A percentile compares a stretch with the other conserved stretches of the same genome.
Conservation (phyloP, 2,888 invertebrate species). For the Matsumyia berberina region DNA sequence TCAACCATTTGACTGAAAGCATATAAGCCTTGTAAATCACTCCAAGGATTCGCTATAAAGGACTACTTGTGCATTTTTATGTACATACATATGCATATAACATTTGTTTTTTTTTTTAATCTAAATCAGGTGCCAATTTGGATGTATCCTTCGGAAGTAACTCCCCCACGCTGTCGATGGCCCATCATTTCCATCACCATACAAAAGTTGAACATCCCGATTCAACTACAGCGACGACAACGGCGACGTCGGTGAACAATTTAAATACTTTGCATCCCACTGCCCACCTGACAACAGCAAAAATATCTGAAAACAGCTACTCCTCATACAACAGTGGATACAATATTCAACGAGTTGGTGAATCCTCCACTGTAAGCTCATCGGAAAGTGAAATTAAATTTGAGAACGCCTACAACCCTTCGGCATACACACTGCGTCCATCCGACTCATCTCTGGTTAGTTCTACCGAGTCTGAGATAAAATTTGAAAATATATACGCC, state of each 20-base stretch:
- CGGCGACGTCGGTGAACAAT: constrained; percentile 59
- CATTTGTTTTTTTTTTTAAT: constrained; percentile 11
- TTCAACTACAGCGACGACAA: constrained; percentile 82
- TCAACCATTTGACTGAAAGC: too few species aligned
- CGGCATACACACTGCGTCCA: constrained; percentile 82
- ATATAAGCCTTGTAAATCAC: too few species aligned
- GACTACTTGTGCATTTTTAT: too few species aligned
- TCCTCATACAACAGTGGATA: constrained; percentile 78
- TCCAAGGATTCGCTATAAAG: neutral
- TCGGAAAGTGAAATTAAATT: constrained; percentile 81
- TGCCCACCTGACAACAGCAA: constrained; percentile 61
- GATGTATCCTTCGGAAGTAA: constrained; percentile 81
- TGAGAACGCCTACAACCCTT: constrained; percentile 82
- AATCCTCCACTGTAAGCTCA: constrained; percentile 79
- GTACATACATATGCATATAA: neutral
- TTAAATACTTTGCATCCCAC: constrained; percentile 66
- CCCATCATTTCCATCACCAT: constrained; percentile 80
- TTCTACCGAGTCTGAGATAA: constrained; percentile 83
- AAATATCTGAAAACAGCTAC: constrained; percentile 66
- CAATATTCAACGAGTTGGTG: constrained; percentile 77
- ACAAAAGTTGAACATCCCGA: constrained; percentile 83
- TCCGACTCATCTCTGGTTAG: constrained; percentile 82
- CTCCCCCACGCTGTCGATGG: constrained; percentile 77
- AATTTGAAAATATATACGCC: constrained; percentile 82
- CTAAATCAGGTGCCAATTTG: constrained; percentile 53